phyloP scores from a whole-genome alignment of 2,888 invertebrate species.

The Rhamnusium bicolor region DNA sequence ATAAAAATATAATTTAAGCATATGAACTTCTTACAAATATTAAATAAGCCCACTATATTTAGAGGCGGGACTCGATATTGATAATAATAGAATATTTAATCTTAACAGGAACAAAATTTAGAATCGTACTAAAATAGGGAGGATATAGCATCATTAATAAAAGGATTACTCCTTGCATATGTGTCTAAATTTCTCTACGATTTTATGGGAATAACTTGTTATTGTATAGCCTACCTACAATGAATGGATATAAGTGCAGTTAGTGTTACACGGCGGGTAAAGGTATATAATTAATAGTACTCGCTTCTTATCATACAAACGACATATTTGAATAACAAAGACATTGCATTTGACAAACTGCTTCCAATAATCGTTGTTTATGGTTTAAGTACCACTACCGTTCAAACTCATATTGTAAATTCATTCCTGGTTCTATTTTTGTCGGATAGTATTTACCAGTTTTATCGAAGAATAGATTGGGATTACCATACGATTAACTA shows the following conservation, averaged over 20 bases:
- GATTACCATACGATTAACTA: background rate
- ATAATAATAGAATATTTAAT: background rate
- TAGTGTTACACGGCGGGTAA: slow-evolving; percentile 41
- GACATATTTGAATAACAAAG: slow-evolving; percentile 60
- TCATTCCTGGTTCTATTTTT: background rate
- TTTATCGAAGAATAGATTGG: background rate
- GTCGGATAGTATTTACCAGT: background rate
- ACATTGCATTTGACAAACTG: slow-evolving; percentile 58
- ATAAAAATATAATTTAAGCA: too few relatives aligned
- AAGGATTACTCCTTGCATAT: slow-evolving; percentile 34
- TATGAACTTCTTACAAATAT: too few relatives aligned
- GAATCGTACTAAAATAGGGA: background rate
- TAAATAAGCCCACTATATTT: background rate
- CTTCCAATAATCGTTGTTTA: slow-evolving; percentile 50
- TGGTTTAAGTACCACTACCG: slow-evolving; percentile 38
- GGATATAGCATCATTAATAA: slow-evolving; percentile 27
- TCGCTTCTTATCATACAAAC: slow-evolving; percentile 54
- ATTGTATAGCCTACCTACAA: slow-evolving; percentile 37
- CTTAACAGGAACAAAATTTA: background rate
- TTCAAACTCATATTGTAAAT: slow-evolving; percentile 3
- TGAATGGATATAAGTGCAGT: slow-evolving; percentile 41
- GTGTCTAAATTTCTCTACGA: slow-evolving; percentile 31
- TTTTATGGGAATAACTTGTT: slow-evolving; percentile 40
- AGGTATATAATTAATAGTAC: slow-evolving; percentile 55
- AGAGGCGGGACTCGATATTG: background rate